Conservation (phyloP, 1,140 invertebrate genomes). For the Drosophila equinoxialis region DNA sequence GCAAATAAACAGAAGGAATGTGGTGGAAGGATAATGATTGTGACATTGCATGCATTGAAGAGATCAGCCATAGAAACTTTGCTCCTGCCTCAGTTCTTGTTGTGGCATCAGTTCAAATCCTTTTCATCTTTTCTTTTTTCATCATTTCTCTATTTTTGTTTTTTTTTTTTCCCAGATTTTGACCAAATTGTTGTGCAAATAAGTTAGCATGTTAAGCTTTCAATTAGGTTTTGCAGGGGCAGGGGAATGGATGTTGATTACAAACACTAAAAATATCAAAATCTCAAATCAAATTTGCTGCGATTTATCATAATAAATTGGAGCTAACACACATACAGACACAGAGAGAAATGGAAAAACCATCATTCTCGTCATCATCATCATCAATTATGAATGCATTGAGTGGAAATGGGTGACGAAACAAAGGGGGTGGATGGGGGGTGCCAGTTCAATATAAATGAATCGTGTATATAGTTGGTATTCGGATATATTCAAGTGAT, state of each 20-base stretch:
- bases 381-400: constrained; percentile 29
- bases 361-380: constrained; percentile 9
- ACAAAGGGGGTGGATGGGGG: not conserved
- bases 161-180: constrained; percentile 14
- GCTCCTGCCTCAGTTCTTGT: not conserved
- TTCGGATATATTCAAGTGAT: constrained; percentile 10
- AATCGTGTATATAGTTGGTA: not conserved
- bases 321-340: constrained; percentile 54
- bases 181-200: constrained; percentile 66
- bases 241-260: constrained; percentile 40
- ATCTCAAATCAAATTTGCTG: constrained; percentile 30
- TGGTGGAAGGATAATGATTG: constrained; percentile 21
- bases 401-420: not conserved
- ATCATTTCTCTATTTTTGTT: constrained; percentile 3
- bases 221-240: constrained; percentile 52
- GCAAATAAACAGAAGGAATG: constrained; percentile 52
- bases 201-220: constrained; percentile 67
- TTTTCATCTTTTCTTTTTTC: constrained; percentile 28
- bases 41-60: constrained; percentile 46
- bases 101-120: constrained; percentile 39
- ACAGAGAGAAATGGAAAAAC: constrained; percentile 34
- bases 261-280: constrained; percentile 79
- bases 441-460: not conserved
- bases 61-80: constrained; percentile 11
- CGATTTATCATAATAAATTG: constrained; percentile 81